phyloP scores from a whole-genome alignment of 1,140 invertebrate species.

The Physella acuta region DNA sequence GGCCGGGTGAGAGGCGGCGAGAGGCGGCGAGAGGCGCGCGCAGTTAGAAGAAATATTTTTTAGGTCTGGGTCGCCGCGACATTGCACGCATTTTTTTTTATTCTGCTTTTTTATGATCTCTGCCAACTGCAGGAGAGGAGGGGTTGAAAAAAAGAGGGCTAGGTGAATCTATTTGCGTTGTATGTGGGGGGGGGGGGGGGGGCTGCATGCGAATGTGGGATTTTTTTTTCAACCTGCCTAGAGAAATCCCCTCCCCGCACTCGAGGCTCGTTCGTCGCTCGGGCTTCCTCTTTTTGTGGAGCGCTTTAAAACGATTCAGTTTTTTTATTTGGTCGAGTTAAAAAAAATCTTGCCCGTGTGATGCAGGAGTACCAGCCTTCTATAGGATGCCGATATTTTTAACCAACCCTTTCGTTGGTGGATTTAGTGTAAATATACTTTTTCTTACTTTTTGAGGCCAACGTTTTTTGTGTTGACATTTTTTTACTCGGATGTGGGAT shows the following conservation, averaged over 20 bases:
- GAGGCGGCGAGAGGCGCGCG: background rate
- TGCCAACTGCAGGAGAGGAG: conserved; percentile 1
- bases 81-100: background rate
- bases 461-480: background rate
- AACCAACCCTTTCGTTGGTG: background rate
- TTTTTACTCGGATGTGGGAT: no score
- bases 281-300: background rate
- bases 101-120: background rate
- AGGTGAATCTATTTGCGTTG: conserved; percentile 14
- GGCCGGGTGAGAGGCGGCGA: background rate
- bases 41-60: conserved; percentile 7
- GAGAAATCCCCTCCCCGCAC: background rate
- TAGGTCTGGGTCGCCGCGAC: conserved; percentile 16
- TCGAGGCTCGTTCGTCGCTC: background rate
- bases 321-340: background rate
- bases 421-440: background rate
- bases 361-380: no score
- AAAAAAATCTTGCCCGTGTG: background rate
- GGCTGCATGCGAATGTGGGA: background rate
- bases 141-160: background rate
- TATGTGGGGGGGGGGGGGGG: background rate
- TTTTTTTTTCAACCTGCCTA: background rate
- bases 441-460: background rate
- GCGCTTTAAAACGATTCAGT: background rate
- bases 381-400: background rate